Base-by-base conservation (phyloP, 2,888 invertebrate genomes). In the Tigriopus californicus region DNA sequence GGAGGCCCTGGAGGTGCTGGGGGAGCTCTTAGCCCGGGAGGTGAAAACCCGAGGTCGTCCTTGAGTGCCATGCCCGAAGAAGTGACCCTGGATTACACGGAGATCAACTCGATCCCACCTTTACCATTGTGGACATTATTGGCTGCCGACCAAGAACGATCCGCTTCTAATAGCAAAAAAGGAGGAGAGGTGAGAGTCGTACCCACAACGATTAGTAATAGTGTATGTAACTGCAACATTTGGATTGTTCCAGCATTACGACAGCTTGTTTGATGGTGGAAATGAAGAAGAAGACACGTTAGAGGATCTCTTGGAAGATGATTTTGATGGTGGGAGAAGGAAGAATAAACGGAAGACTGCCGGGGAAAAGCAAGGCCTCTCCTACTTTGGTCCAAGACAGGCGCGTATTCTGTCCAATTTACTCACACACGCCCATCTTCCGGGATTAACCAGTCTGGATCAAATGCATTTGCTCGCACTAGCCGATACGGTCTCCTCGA, bases 391-490 rank as follows among this genome's bases (percentile, higher is more conserved):
- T 0, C 85, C 85, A 0, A 77, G 86, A 63, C 51, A 73, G 77
- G 80, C 85, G 41, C 79, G 90, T 61, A 77, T 88, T 12, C 72
- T 95, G 11, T 91, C 91, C 0, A 80, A 89, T 2, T 77, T 97
- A 10, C 74, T 99, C 44, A 97, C 97, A 0, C 95, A 97, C 71
- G 89, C 88, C 0, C 91, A 91, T 71, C 73, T 92, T 41, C 95
- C 95, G 1, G 97, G 95, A 0, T 74, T 95, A 44, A 91, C 90
- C 3, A 92, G 92, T 64, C 77, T 97, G 58, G 98, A 99, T 73
- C 98, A 99, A 73, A 98, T 99, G 97, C 98, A 99, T 72, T 76
- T 99, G 62, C 73, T 99, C n/a, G 98, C 98, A 1, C 72, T 99
- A 62, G 97, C 97, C 12, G 98, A 99, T 68, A 98, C 98, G 0